These are phyloP conservation scores for Taenioides sp. DNA, from an alignment of 2,797 vertebrate species.

Conservation along the genomic window DNA sequence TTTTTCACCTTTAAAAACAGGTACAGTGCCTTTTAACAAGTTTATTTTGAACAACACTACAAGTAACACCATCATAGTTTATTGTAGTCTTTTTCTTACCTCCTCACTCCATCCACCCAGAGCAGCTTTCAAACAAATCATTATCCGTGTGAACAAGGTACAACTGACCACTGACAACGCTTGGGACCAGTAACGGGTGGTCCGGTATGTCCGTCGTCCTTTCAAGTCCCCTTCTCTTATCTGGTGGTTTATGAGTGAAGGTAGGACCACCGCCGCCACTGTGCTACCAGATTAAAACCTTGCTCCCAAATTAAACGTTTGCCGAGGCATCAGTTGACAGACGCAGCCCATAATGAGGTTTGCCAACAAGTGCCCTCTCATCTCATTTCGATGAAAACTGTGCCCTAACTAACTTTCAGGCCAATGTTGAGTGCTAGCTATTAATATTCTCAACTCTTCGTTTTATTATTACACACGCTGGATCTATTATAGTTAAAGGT, in stretches of 20 bases:
- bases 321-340: not conserved
- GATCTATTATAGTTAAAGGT: not conserved
- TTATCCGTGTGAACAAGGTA: conserved; percentile 31
- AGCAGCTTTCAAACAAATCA: conserved; percentile 48
- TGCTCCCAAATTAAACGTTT: conserved; percentile 6
- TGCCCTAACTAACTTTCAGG: not conserved
- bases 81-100: conserved; percentile 42
- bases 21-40: too few relatives aligned
- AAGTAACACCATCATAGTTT: conserved; percentile 7
- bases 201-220: conserved; percentile 18
- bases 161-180: conserved; percentile 1
- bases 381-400: not conserved
- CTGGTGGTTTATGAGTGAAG: conserved; percentile 30
- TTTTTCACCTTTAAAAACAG: too few relatives aligned
- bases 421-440: not conserved
- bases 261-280: not conserved
- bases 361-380: not conserved
- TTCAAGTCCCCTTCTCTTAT: conserved; percentile 13
- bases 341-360: conserved; percentile 8
- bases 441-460: not conserved
- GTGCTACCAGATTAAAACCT: conserved; percentile 14
- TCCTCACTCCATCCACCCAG: conserved; percentile 37
- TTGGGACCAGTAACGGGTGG: conserved; percentile 32
- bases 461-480: not conserved
- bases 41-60: too few relatives aligned